Percentiles rank a stretch among this genome's conserved stretches.
Conservation (phyloP, 2,888 invertebrate species). For the Thereva nobilitata region DNA sequence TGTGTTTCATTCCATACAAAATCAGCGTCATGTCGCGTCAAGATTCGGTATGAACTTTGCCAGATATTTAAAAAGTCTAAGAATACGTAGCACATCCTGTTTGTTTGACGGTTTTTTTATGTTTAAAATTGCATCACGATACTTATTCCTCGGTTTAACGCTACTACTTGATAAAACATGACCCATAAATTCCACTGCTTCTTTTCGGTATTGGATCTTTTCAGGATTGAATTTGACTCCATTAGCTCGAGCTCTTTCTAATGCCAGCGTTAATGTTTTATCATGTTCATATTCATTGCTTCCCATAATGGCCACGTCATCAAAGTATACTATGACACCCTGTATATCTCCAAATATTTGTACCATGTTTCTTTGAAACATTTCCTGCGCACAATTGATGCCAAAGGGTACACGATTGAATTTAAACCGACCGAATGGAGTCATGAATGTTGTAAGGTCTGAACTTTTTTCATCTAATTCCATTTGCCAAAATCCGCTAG, state of each 20-base stretch:
- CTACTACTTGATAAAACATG: constrained; percentile 34
- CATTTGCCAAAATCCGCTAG: constrained; percentile 42
- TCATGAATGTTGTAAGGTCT: constrained; percentile 44
- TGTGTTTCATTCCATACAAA: constrained; percentile 40
- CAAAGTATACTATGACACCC: constrained; percentile 48
- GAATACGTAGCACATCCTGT: too few species aligned
- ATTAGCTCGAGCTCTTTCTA: constrained; percentile 43
- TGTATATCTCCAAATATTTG: constrained; percentile 42
- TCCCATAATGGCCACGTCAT: constrained; percentile 45
- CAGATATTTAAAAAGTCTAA: too few species aligned
- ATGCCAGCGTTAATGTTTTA: constrained; percentile 43
- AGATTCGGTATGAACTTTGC: constrained; percentile 43
- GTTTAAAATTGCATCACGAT: too few species aligned
- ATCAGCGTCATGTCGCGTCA: constrained; percentile 38
- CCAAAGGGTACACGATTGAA: constrained; percentile 44
- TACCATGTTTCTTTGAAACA: constrained; percentile 41
- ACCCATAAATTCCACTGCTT: constrained; percentile 47
- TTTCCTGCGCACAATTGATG: constrained; percentile 43
- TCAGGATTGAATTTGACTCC: constrained; percentile 48
- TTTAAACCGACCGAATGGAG: constrained; percentile 42
- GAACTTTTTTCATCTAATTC: constrained; percentile 42
- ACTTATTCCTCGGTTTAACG: too few species aligned
- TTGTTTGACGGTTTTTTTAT: too few species aligned
- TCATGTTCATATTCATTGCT: constrained; percentile 43
- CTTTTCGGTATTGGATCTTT: constrained; percentile 46